Conservation (phyloP, 2,797 vertebrate species). For the Spheniscus humboldti region DNA sequence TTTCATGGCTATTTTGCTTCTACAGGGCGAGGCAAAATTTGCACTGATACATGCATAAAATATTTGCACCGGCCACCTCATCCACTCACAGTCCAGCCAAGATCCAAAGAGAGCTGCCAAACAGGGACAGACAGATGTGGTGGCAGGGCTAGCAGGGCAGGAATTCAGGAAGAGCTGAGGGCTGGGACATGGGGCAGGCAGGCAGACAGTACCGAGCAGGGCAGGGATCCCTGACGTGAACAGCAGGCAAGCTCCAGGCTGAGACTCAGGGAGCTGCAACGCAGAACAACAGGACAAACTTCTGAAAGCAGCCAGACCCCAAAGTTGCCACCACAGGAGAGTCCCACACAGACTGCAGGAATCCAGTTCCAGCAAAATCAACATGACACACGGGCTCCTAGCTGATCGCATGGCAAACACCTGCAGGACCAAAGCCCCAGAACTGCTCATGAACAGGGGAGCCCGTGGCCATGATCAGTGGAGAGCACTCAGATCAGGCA, state of each 20-base stretch:
- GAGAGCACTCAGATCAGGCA: neutral
- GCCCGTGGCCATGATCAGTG: accelerated
- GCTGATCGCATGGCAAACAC: neutral
- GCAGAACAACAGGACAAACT: neutral
- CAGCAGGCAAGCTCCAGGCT: neutral
- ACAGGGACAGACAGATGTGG: neutral
- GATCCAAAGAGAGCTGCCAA: neutral
- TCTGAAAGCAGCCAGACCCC: neutral
- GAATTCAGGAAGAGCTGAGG: neutral
- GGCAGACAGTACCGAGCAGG: neutral
- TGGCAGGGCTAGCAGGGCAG: neutral
- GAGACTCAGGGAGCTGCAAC: neutral
- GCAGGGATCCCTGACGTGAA: neutral
- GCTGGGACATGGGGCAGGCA: neutral
- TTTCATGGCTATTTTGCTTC: neutral
- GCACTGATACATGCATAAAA: neutral
- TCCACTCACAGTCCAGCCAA: neutral
- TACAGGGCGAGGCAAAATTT: neutral
- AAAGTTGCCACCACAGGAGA: neutral
- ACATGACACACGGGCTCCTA: neutral
- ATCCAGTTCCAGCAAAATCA: neutral
- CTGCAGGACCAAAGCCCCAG: neutral
- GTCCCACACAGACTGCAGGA: neutral
- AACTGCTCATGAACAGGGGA: neutral
- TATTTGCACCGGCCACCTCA: neutral